phyloP scores from a whole-genome alignment of 2,888 invertebrate species.

The Dolichomitus sp. region DNA sequence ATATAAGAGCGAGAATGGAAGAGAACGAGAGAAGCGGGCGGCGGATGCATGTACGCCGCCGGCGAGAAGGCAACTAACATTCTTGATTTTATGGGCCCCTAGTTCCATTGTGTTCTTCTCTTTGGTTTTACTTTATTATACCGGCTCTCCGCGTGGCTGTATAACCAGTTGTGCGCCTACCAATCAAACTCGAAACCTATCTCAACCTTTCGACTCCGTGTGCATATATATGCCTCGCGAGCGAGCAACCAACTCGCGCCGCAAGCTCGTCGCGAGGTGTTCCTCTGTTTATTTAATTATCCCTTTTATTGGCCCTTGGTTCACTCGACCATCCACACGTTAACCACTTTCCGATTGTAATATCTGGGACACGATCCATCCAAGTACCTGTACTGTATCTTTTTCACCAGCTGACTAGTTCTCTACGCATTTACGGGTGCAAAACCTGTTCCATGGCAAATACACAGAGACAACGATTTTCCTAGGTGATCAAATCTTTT shows the following conservation, averaged over 20 bases:
- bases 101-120: slow-evolving; percentile 74
- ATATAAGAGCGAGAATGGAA: slow-evolving; percentile 50
- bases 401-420: slow-evolving; percentile 37
- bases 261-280: slow-evolving; percentile 53
- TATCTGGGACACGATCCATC: slow-evolving; percentile 47
- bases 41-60: slow-evolving; percentile 70
- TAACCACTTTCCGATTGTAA: slow-evolving; percentile 58
- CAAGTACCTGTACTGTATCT: slow-evolving; percentile 45
- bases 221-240: slow-evolving; percentile 14
- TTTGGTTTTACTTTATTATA: slow-evolving; percentile 74
- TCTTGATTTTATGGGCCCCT: slow-evolving; percentile 76
- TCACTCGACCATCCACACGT: slow-evolving; percentile 46
- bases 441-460: not conserved
- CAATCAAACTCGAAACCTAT: slow-evolving; percentile 73
- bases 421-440: not conserved
- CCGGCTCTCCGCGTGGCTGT: slow-evolving; percentile 63
- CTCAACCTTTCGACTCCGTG: slow-evolving; percentile 52
- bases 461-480: not conserved
- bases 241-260: slow-evolving; percentile 8
- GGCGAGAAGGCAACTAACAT: slow-evolving; percentile 76
- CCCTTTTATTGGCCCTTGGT: slow-evolving; percentile 68
- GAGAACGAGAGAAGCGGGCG: slow-evolving; percentile 42
- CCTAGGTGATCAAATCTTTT: too few species aligned
- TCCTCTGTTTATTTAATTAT: slow-evolving; percentile 75
- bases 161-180: slow-evolving; percentile 74